Base-by-base conservation (phyloP, 1,140 invertebrate species). In the Acromyrmex echinatior region DNA sequence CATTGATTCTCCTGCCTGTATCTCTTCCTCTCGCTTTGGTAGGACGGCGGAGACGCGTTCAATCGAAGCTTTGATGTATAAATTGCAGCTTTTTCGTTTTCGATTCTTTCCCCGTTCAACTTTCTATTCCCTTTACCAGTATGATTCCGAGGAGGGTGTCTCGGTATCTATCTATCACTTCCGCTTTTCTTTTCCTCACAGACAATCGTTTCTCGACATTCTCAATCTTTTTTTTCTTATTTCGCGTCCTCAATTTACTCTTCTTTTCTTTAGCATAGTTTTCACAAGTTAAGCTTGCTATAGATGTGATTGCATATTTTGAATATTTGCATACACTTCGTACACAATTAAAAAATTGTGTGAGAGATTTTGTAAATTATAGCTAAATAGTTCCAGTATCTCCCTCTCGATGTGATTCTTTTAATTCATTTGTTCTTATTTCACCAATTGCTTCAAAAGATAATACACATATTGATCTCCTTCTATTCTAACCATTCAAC, bases 1-100 rank as follows among this genome's bases (percentile, higher is more conserved):
- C 88, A 89, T 89, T 51, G 89, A 89, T 90, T 90, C 89, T 70
- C 66, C 71, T 84, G 84, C 68, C 87, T 79, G 79, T 85, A 66
- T 91, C 82, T 88, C 87, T 88, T 89, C 60, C 85, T 90, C 88
- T 68, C 65, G 60, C 87, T 91, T 87, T 85, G 85, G 31, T 87
- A 85, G 87, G 79, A 81, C 49, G 65, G 81, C 86, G 81, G 88
- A 91, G 88, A 91, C 86, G 91, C 86, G 88, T 90, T 92, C 91
- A 92, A 92, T 92, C 91, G 91, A 88, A 87, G 91, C 91, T 92
- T 92, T 92, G 91, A 92, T 92, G 91, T 91, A 92, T 92, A 92
- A 92, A 92, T 92, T 92, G 91, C 90, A 92, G 81, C 90, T 91
- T 88, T 91, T 86, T 91, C 90, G 87, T 91, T 91, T 91, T 91